Conservation (phyloP, 2,113 vertebrate species). For the Colistium nudipinnis region DNA sequence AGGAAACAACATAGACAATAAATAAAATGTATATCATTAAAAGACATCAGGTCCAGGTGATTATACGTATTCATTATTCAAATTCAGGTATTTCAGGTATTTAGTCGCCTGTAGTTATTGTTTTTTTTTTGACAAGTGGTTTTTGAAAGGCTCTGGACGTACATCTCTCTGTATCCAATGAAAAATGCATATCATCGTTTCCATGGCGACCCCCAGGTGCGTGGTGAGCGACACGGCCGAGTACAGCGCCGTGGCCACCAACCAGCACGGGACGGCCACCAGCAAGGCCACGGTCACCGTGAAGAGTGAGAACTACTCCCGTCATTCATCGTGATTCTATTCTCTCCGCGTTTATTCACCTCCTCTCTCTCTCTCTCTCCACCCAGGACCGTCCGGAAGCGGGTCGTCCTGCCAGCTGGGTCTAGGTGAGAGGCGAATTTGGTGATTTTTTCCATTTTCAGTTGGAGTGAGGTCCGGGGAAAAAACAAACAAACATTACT, state of each 20-base stretch:
- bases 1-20: no score
- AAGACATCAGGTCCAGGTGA: no score
- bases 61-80: no score
- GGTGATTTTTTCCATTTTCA: no score
- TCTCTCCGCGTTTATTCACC: no score
- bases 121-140: no score
- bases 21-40: no score
- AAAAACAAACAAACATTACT: no score
- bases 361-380: not conserved
- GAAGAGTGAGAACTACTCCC: slow-evolving; percentile 83
- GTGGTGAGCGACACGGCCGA: slow-evolving; percentile 90
- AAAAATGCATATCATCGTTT: not conserved
- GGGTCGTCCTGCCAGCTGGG: slow-evolving; percentile 81
- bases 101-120: no score
- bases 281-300: slow-evolving; percentile 89
- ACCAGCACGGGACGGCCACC: slow-evolving; percentile 85
- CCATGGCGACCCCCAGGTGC: slow-evolving; percentile 79
- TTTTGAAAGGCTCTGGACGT: not conserved
- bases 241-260: slow-evolving; percentile 93
- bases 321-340: not conserved
- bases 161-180: not conserved
- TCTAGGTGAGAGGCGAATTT: slow-evolving; percentile 71
- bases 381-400: slow-evolving; percentile 82
- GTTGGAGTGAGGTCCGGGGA: no score
- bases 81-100: no score